Percentiles rank a stretch among this genome's conserved stretches.
phyloP scores from a whole-genome alignment of 1,140 invertebrate species.

The Popillia japonica region DNA sequence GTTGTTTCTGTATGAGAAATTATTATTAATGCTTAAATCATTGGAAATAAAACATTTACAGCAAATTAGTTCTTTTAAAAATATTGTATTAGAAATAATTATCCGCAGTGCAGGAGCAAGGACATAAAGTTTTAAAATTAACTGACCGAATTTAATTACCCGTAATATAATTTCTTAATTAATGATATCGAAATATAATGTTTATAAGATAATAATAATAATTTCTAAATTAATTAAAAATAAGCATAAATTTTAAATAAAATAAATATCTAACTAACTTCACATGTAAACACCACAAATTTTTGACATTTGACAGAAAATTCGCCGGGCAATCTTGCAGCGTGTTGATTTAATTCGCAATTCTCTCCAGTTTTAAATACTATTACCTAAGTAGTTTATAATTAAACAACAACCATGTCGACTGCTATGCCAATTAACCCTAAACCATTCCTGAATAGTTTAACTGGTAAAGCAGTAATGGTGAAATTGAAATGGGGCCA shows the following conservation, averaged over 20 bases:
- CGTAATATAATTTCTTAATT: neutral
- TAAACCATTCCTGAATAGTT: slow-evolving; percentile 97
- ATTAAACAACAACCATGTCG: slow-evolving; percentile 64
- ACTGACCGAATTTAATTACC: too few species aligned
- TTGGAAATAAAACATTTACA: too few species aligned
- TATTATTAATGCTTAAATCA: too few species aligned
- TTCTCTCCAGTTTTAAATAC: neutral
- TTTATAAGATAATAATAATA: too few species aligned
- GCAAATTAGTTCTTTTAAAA: too few species aligned
- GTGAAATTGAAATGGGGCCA: slow-evolving; percentile 99
- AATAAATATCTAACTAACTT: slow-evolving; percentile 11
- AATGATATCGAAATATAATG: too few species aligned
- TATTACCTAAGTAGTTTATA: neutral
- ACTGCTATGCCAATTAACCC: slow-evolving; percentile 97
- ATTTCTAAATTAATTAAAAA: neutral
- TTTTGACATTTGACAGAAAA: slow-evolving; percentile 28
- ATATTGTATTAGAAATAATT: too few species aligned
- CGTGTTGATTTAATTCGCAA: neutral
- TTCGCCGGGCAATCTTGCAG: neutral
- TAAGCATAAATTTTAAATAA: neutral
- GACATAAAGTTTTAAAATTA: too few species aligned
- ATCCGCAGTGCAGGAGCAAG: too few species aligned
- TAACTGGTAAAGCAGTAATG: slow-evolving; percentile 97
- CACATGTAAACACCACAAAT: slow-evolving; percentile 9
- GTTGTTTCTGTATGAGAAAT: too few species aligned